Base-by-base conservation (phyloP, 2,797 vertebrate genomes). In the Okamejei kenojei region DNA sequence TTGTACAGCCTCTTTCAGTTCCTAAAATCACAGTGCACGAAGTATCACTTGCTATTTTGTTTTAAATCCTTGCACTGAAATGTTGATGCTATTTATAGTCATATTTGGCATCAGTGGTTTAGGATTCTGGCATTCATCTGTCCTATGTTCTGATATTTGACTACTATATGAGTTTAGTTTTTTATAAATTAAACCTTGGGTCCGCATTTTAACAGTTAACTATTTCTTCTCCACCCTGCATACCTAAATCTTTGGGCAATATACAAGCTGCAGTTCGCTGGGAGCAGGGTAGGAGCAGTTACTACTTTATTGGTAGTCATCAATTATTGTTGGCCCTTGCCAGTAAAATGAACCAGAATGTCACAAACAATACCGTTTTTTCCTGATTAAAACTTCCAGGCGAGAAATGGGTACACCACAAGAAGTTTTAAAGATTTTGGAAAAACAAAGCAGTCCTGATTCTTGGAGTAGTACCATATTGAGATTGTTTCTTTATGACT, bases 41-140 rank as follows among this genome's bases (percentile, higher is more conserved):
- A 45, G 61, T 88, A 35, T 88, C 63, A 32, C 58, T 63, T 86
- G 84, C 84, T 68, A 17, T 88, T 86, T 86, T 68, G 29, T 88
- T 88, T 88, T 68, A 88, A 63, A 88, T 88, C 35, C 63, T 68
- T 88, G n/a, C 84, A 88, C 84, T 88, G 84, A 68, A 88, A 68
- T 32, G 65, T 35, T 88, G 29, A 65, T 88, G 68, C 29, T 35
- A 88, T 88, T 68, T 68, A 68, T 68, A 68, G 63, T 88, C 84
- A 32, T 88, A 88, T 32, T 61, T 88, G 84, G 84, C 84, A 32
- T 88, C 29, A 65, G n/a, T 88, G 63, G 84, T 68, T 68, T 68
- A 88, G 63, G 84, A 88, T 68, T 88, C 82, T 68, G 84, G 61
- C 84, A 88, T 88, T 32, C 63, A 68, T 68, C 63, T 74, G 74